These are phyloP conservation scores for Piprites chloris DNA, from an alignment of 2,113 vertebrate genomes.

Conservation along the genomic window DNA sequence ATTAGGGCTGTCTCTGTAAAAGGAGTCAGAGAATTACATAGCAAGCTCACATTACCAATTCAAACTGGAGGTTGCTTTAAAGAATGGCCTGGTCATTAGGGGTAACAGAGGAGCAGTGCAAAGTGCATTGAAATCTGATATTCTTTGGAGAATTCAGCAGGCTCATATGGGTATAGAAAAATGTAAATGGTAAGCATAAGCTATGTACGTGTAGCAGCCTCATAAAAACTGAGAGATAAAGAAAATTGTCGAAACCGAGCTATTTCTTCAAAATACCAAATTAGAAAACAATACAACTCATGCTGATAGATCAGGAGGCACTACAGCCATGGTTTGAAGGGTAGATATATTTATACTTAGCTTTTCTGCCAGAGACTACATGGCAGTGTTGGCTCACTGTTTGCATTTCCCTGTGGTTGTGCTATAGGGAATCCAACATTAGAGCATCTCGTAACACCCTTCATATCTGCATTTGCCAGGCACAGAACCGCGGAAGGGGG, in stretches of 20 bases:
- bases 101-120: neutral
- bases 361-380: neutral
- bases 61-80: neutral
- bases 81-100: neutral
- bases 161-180: neutral
- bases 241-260: neutral
- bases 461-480: neutral
- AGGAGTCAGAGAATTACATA: neutral
- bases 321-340: neutral
- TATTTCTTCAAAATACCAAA: neutral
- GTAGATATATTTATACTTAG: neutral
- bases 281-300: neutral
- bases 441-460: neutral
- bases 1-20: slow-evolving; percentile 22
- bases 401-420: neutral
- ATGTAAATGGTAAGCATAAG: neutral
- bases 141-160: neutral
- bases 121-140: slow-evolving; percentile 7
- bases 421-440: neutral
- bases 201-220: neutral
- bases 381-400: neutral
- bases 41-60: slow-evolving; percentile 17
- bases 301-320: neutral
- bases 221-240: neutral
- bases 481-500: neutral